phyloP scores from a whole-genome alignment of 2,797 vertebrate species.

The Lithobates sylvaticus region DNA sequence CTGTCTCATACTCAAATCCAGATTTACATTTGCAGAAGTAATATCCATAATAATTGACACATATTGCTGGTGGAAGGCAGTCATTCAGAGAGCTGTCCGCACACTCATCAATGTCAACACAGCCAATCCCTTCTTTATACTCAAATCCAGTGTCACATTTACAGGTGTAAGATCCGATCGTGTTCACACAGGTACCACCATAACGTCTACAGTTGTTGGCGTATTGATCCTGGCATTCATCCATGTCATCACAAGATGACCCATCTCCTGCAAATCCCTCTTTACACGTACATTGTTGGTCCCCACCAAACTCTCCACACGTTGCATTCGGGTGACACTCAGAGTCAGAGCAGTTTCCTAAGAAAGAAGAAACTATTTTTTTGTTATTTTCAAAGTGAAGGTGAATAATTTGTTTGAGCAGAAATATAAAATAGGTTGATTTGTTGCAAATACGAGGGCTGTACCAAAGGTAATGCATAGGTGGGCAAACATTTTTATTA shows the following conservation, averaged over 20 bases:
- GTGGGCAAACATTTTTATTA: no score
- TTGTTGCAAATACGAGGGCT: no score
- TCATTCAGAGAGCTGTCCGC: background rate
- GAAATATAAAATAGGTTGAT: no score
- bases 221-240: conserved; percentile 12
- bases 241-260: conserved; percentile 1
- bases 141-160: conserved; percentile 67
- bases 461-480: no score
- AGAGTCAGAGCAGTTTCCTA: background rate
- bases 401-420: no score
- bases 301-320: conserved; percentile 21
- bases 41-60: conserved; percentile 60
- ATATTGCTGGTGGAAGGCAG: conserved; percentile 61
- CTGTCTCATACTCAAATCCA: no score
- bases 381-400: no score
- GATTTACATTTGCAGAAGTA: conserved; percentile 32
- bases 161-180: background rate
- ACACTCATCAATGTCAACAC: background rate
- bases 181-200: background rate
- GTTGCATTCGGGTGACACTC: conserved; percentile 57
- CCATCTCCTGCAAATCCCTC: conserved; percentile 20
- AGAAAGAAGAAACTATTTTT: background rate
- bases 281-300: conserved; percentile 69
- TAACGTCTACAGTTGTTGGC: background rate
- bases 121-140: conserved; percentile 66